Conservation (phyloP, 2,888 invertebrate genomes). For the Sclerodermus sp. region DNA sequence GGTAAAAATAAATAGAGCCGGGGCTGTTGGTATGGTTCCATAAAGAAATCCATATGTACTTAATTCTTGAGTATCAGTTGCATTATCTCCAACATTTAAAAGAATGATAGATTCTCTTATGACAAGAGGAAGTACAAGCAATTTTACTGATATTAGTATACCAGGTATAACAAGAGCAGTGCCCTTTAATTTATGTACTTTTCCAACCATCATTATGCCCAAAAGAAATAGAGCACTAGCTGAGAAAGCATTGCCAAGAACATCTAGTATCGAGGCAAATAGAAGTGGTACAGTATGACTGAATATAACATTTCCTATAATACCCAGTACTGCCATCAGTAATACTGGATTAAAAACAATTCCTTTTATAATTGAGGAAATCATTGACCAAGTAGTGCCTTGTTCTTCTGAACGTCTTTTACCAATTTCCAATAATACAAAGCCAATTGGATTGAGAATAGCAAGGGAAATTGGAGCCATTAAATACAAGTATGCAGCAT, state of each 20-base stretch:
- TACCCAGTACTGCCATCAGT: conserved; percentile 90
- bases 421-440: conserved; percentile 84
- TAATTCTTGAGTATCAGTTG: conserved; percentile 76
- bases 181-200: conserved; percentile 77
- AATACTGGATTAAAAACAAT: conserved; percentile 87
- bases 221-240: conserved; percentile 88
- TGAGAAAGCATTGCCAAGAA: conserved; percentile 86
- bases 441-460: conserved; percentile 89
- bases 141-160: conserved; percentile 85
- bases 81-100: conserved; percentile 69
- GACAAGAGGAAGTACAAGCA: conserved; percentile 82
- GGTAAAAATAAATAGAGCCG: conserved; percentile 94
- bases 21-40: conserved; percentile 94
- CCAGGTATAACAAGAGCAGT: conserved; percentile 80
- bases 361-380: conserved; percentile 62
- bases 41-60: conserved; percentile 94
- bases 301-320: conserved; percentile 81
- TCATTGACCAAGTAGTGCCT: conserved; percentile 32
- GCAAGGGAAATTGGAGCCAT: conserved; percentile 93
- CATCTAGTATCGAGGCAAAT: conserved; percentile 74
- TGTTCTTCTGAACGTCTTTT: conserved; percentile 58
- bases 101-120: conserved; percentile 84
- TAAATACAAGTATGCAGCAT: conserved; percentile 85
- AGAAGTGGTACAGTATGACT: conserved; percentile 74
- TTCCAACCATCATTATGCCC: conserved; percentile 91